Conservation (phyloP, 2,888 invertebrate genomes). For the Masnerella sp. region DNA sequence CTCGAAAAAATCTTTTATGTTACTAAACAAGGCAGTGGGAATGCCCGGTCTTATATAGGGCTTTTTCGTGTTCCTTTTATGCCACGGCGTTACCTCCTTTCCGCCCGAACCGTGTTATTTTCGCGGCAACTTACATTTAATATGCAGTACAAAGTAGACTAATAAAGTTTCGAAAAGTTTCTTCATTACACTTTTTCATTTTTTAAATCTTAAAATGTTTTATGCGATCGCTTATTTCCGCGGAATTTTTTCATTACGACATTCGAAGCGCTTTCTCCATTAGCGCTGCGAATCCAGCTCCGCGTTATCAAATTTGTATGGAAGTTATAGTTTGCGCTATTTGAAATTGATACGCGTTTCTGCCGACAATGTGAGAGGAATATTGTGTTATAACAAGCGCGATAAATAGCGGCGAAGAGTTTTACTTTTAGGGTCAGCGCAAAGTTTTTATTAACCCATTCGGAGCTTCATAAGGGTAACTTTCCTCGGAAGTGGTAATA, state of each 20-base stretch:
- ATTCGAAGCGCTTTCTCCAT: background rate
- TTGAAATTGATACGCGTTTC: no score
- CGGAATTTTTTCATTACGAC: slow-evolving; percentile 1
- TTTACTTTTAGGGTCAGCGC: slow-evolving; percentile 10
- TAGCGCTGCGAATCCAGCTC: background rate
- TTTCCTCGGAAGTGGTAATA: background rate
- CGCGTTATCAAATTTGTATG: background rate
- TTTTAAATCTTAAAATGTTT: slow-evolving; percentile 24
- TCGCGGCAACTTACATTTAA: slow-evolving; percentile 28
- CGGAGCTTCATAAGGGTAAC: slow-evolving; percentile 1
- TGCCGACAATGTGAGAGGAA: no score
- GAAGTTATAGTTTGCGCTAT: background rate
- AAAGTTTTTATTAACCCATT: slow-evolving; percentile 16
- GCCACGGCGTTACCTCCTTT: slow-evolving; percentile 6
- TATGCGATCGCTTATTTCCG: slow-evolving; percentile 8
- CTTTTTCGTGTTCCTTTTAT: slow-evolving; percentile 12
- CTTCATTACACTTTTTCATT: slow-evolving; percentile 18
- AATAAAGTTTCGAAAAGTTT: slow-evolving; percentile 30
- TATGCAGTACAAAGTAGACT: slow-evolving; percentile 17
- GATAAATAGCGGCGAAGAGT: slow-evolving; percentile 4
- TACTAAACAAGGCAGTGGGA: slow-evolving; percentile 6
- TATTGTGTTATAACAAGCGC: slow-evolving; percentile 7
- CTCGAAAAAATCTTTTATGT: slow-evolving; percentile 27
- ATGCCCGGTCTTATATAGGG: slow-evolving; percentile 3
- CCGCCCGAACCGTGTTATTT: slow-evolving; percentile 12